These are phyloP conservation scores for Gordius sp. DNA, from an alignment of 2,888 invertebrate genomes.

Conservation along the genomic window DNA sequence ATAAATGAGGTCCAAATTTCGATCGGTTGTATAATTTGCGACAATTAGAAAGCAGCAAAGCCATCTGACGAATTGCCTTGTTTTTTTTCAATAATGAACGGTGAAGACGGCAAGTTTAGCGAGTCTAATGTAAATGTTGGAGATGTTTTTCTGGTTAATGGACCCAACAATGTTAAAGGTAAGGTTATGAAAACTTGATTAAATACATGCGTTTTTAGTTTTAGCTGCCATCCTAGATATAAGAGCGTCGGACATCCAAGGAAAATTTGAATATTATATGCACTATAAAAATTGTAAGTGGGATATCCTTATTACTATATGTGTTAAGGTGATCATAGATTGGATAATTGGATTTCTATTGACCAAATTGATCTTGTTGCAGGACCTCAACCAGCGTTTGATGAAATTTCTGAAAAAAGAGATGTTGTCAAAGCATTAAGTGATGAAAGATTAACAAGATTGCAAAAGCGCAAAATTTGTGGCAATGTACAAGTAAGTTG, in stretches of 20 bases:
- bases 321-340: constrained; percentile 4
- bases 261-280: background rate
- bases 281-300: constrained; percentile 12
- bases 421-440: background rate
- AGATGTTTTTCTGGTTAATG: background rate
- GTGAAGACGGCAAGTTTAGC: too few relatives aligned
- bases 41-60: too few relatives aligned
- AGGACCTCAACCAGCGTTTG: background rate
- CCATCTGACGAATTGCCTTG: too few relatives aligned
- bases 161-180: constrained; percentile 8
- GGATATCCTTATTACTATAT: background rate
- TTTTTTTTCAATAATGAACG: too few relatives aligned
- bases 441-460: constrained; percentile 3
- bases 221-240: background rate
- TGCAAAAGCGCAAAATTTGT: constrained; percentile 14
- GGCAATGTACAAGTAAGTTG: constrained; percentile 3
- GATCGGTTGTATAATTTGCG: too few relatives aligned
- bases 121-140: too few relatives aligned
- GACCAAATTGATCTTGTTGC: background rate
- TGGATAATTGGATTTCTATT: constrained; percentile 5
- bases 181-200: background rate
- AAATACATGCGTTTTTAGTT: background rate
- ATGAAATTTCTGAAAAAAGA: background rate
- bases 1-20: too few relatives aligned
- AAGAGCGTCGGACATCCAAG: background rate